Evolutionary conservation across 2,797 vertebrate species (phyloP), one percentile per base, ranked within the genome.

Genomic region (Paedocypris micromegethes): DNA sequence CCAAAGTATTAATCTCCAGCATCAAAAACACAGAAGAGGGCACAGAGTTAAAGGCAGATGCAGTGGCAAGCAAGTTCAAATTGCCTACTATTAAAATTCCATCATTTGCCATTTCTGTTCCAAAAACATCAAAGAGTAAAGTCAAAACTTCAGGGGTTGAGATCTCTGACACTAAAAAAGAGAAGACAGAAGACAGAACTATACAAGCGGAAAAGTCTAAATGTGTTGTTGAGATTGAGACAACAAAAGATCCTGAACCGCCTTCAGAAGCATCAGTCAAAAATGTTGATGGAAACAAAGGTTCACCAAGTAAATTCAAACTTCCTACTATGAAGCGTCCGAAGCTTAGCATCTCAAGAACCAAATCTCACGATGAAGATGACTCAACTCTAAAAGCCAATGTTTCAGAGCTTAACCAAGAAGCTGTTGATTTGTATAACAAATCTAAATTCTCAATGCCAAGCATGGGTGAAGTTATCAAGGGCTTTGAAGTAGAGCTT

Each of bases 221-320:
- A 60, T 42, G 57, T 40, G 9, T 39, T 50, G 4, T 5, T 56
- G 55, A 52, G 47, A 5, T 3, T 68, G 64, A 73, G 46, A 45
- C 63, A 23, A 74, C 47, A 73, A 46, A 50, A 61, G 51, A 53
- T n/a, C 23, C 54, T 49, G 62, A 70, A 59, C 48, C 58, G 56
- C 42, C 37, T 67, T 38, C 58, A 75, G 70, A 67, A 45, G 42
- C 40, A 73, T 64, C 68, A 73, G 3, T 52, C 56, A 55, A 82
- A 82, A 61, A 48, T 38, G 2, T 42, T 40, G 42, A 64, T 66
- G 56, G 44, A 9, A 57, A 74, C 8, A 59, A 72, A 5, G 73
- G 64, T 38, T 87, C 87, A 57, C 83, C 87, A 52, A 88, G 81
- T 76, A 88, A 84, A 84, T 89, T 88, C 38, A 88, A 86, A 83